phyloP scores from a whole-genome alignment of 1,140 invertebrate genomes.

The Mya arenaria region DNA sequence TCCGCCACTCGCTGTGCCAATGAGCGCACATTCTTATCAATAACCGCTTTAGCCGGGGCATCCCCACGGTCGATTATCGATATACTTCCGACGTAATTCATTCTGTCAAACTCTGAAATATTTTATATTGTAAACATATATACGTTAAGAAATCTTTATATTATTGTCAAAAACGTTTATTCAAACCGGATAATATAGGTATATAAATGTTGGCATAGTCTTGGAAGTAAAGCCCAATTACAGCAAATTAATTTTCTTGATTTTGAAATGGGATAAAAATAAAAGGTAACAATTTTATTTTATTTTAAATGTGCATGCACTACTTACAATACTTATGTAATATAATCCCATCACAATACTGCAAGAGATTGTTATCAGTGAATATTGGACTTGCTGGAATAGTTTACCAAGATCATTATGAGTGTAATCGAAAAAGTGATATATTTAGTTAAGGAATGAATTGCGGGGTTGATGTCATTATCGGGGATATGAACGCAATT shows the following conservation, averaged over 20 bases:
- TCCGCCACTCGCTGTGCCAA: conserved; percentile 76
- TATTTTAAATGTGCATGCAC: too few relatives aligned
- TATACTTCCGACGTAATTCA: conserved; percentile 77
- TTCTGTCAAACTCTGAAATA: conserved; percentile 44
- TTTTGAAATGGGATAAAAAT: background rate
- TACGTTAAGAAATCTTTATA: background rate
- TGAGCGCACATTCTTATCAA: conserved; percentile 76
- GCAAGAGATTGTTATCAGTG: too few relatives aligned
- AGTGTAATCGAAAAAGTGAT: too few relatives aligned
- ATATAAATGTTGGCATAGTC: background rate
- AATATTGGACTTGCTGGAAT: too few relatives aligned
- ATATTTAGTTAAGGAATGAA: too few relatives aligned
- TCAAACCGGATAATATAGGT: background rate
- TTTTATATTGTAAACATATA: background rate
- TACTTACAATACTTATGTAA: too few relatives aligned
- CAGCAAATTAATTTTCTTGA: background rate
- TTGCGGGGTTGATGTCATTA: too few relatives aligned
- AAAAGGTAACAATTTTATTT: background rate
- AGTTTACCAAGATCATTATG: too few relatives aligned
- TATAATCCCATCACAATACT: too few relatives aligned
- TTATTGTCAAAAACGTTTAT: background rate
- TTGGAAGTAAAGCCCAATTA: background rate
- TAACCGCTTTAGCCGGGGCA: conserved; percentile 76
- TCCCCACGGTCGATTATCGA: conserved; percentile 75
- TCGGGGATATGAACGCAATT: too few relatives aligned